Conservation (phyloP, 1,140 invertebrate species). For the Littorina saxatilis region DNA sequence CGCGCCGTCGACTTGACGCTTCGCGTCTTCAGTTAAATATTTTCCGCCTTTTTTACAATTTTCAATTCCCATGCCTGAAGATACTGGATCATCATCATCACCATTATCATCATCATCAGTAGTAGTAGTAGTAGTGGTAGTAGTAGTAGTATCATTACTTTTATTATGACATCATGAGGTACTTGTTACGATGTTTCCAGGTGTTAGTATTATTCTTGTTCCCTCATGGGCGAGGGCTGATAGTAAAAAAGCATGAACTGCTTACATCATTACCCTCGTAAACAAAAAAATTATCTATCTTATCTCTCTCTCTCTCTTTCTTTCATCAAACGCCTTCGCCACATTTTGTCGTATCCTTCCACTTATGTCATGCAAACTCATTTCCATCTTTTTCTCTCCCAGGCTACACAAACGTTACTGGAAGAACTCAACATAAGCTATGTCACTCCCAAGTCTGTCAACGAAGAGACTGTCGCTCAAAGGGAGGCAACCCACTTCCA, state of each 20-base stretch:
- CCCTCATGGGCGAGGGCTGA: too few relatives aligned
- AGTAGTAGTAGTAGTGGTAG: too few relatives aligned
- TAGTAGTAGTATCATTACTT: too few relatives aligned
- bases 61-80: neutral
- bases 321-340: neutral
- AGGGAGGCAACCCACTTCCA: conserved; percentile 22
- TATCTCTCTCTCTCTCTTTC: too few relatives aligned
- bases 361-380: neutral
- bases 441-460: neutral
- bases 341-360: neutral
- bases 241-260: too few relatives aligned
- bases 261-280: too few relatives aligned
- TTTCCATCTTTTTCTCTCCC: neutral
- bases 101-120: neutral
- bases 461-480: neutral
- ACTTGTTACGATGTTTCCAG: neutral
- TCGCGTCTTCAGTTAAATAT: too few relatives aligned
- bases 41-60: too few relatives aligned
- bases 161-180: neutral
- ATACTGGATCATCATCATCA: neutral
- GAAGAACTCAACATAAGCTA: conserved; percentile 18
- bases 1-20: too few relatives aligned
- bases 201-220: too few relatives aligned
- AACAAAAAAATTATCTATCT: too few relatives aligned
- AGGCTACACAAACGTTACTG: conserved; percentile 1